Conservation (phyloP, 2,888 invertebrate species). For the Spialia ferax region DNA sequence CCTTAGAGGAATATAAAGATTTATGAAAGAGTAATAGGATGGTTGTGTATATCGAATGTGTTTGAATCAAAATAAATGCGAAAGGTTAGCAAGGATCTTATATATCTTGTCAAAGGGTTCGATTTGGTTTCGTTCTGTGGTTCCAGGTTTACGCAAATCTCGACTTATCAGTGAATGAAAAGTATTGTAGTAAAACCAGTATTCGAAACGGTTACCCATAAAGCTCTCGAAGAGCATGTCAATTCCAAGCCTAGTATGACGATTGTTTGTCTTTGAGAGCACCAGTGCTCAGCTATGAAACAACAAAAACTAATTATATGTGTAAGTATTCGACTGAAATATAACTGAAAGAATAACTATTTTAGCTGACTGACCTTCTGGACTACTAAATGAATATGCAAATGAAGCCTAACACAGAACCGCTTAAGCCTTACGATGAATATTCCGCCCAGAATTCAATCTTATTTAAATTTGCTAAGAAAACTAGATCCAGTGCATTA, state of each 20-base stretch:
- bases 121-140: too few species aligned
- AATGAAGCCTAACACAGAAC: slow-evolving; percentile 13
- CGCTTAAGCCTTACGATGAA: slow-evolving; percentile 22
- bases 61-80: not conserved
- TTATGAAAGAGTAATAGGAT: not conserved
- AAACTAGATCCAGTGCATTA: slow-evolving; percentile 20
- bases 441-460: slow-evolving; percentile 23
- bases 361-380: slow-evolving; percentile 23
- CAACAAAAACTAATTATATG: not conserved
- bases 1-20: too few species aligned
- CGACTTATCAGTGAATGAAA: too few species aligned
- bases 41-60: not conserved
- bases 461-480: slow-evolving; percentile 23
- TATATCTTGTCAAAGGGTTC: too few species aligned
- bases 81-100: too few species aligned
- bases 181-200: too few species aligned
- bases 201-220: too few species aligned
- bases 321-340: slow-evolving; percentile 24
- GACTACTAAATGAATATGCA: slow-evolving; percentile 27
- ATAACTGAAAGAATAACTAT: slow-evolving; percentile 1
- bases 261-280: too few species aligned
- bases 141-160: too few species aligned
- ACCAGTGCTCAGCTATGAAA: too few species aligned
- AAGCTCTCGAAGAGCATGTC: too few species aligned
- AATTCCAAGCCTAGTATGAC: too few species aligned